These are phyloP conservation scores for Poecilobothrus nobilitatus DNA, from an alignment of 2,888 invertebrate genomes.

Conservation along the genomic window DNA sequence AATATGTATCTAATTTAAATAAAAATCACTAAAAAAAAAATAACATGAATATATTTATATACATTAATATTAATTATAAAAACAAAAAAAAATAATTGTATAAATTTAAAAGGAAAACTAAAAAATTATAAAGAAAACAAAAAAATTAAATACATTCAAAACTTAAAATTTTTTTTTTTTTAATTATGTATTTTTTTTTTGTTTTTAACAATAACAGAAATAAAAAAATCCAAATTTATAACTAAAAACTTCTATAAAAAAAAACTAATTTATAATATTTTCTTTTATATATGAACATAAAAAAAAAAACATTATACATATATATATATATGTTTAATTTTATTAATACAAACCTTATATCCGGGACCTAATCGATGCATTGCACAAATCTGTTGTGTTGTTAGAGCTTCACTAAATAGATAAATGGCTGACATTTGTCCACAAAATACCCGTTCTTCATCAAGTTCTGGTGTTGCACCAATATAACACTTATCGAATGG, in stretches of 20 bases:
- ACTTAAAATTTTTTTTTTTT: too few relatives aligned
- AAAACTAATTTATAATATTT: neutral
- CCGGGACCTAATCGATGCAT: conserved; percentile 97
- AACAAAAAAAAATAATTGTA: too few relatives aligned
- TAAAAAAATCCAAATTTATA: neutral
- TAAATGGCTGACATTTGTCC: conserved; percentile 99
- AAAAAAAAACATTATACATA: neutral
- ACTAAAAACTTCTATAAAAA: neutral
- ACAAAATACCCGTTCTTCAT: conserved; percentile 95
- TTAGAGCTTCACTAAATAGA: conserved; percentile 93
- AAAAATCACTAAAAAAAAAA: too few relatives aligned
- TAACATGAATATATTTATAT: too few relatives aligned
- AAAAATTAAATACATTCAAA: too few relatives aligned
- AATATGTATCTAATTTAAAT: too few relatives aligned
- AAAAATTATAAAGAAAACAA: too few relatives aligned
- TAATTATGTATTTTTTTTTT: too few relatives aligned
- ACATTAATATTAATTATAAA: too few relatives aligned
- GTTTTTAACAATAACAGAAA: too few relatives aligned
- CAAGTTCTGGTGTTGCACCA: conserved; percentile 93
- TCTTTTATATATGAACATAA: too few relatives aligned
- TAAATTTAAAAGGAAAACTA: too few relatives aligned
- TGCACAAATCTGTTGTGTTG: conserved; percentile 95
- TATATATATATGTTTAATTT: neutral
- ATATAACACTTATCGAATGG: conserved; percentile 99
- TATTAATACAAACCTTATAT: conserved; percentile 70